Percentiles rank a stretch among this genome's conserved stretches.
These are phyloP conservation scores for Heliothis virescens DNA, from an alignment of 1,140 invertebrate genomes.

Conservation along the genomic window DNA sequence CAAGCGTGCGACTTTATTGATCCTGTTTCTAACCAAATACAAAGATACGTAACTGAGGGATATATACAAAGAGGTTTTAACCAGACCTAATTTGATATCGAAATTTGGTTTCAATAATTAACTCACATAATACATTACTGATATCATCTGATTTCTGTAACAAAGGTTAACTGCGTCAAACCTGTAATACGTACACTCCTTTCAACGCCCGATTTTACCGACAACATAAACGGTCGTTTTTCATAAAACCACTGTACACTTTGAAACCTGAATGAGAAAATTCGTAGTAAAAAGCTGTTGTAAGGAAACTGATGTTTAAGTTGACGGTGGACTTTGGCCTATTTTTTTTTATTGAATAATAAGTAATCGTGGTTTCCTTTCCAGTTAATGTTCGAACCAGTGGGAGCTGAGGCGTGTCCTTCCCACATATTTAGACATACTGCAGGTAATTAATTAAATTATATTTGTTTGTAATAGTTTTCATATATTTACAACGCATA, in stretches of 20 bases:
- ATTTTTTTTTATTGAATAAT: background rate
- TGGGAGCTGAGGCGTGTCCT: constrained; percentile 56
- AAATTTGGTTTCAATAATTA: background rate
- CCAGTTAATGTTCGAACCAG: constrained; percentile 73
- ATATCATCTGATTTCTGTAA: constrained; percentile 16
- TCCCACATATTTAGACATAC: constrained; percentile 30
- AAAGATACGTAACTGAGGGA: too few species aligned
- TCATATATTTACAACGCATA: background rate
- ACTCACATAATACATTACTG: background rate
- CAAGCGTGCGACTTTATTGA: too few species aligned
- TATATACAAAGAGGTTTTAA: too few species aligned
- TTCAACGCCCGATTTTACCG: too few species aligned
- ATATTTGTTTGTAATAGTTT: background rate
- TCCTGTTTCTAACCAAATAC: too few species aligned
- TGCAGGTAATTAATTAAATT: constrained; percentile 21
- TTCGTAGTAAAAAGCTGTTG: too few species aligned
- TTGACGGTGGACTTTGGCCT: too few species aligned
- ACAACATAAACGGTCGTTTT: too few species aligned
- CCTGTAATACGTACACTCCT: background rate
- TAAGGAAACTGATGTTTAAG: too few species aligned
- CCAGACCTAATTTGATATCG: background rate
- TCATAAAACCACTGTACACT: too few species aligned
- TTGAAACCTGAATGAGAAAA: too few species aligned
- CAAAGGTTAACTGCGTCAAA: background rate
- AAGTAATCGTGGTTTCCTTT: constrained; percentile 53